These are phyloP conservation scores for Drosophila multiciliata DNA, from an alignment of 2,888 invertebrate genomes.

Conservation along the genomic window DNA sequence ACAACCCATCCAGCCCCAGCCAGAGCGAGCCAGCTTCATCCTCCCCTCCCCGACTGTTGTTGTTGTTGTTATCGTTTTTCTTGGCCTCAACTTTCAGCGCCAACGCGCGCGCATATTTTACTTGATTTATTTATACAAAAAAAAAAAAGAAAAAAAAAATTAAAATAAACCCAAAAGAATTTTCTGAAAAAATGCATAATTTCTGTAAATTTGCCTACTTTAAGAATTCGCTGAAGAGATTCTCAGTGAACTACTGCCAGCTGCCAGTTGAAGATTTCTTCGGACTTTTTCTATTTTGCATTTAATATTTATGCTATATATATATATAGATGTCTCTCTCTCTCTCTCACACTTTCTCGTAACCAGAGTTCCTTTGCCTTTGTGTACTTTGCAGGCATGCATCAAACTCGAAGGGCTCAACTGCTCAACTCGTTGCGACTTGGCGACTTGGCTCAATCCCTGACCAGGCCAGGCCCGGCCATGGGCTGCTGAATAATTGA, in stretches of 20 bases:
- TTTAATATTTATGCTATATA: constrained; percentile 76
- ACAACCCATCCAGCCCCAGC: constrained; percentile 6
- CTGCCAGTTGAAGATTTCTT: constrained; percentile 58
- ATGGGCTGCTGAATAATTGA: constrained; percentile 78
- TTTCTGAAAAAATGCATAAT: constrained; percentile 66
- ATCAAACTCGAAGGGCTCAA: constrained; percentile 67
- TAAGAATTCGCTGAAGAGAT: constrained; percentile 47
- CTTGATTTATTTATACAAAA: constrained; percentile 78
- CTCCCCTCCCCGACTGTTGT: constrained; percentile 36
- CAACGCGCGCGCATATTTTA: constrained; percentile 81
- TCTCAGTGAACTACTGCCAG: constrained; percentile 21
- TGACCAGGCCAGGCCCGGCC: constrained; percentile 73
- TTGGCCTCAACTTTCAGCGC: constrained; percentile 73
- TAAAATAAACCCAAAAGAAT: constrained; percentile 1
- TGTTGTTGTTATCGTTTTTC: constrained; percentile 57
- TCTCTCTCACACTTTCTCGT: constrained; percentile 11
- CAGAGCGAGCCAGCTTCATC: constrained; percentile 4
- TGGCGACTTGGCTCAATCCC: constrained; percentile 76
- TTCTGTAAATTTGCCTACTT: constrained; percentile 66
- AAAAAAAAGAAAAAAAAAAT: neutral
- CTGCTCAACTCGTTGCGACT: constrained; percentile 76
- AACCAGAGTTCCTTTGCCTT: constrained; percentile 13
- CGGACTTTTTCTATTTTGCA: constrained; percentile 73
- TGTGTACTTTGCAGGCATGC: constrained; percentile 75
- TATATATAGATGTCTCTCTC: constrained; percentile 10